These are phyloP conservation scores for Seriola dumerili DNA, from an alignment of 2,113 vertebrate genomes.

Conservation along the genomic window DNA sequence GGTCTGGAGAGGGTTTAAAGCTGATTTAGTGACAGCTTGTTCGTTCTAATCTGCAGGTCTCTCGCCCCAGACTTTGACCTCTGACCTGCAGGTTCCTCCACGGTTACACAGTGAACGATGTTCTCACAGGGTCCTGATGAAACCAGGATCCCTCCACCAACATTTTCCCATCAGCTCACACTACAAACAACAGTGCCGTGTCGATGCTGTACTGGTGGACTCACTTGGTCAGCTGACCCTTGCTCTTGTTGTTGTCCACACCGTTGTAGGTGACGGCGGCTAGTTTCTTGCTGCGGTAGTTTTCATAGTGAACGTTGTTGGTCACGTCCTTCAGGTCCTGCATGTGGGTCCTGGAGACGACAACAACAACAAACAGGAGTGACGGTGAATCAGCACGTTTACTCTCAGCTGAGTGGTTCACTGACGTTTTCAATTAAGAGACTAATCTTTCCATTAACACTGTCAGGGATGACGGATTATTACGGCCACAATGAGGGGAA, in stretches of 20 bases:
- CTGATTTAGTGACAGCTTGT: conserved; percentile 31
- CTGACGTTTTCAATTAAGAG: neutral
- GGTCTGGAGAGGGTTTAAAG: neutral
- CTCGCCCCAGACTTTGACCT: conserved; percentile 22
- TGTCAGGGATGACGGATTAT: neutral
- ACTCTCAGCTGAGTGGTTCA: neutral
- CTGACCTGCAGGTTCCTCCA: conserved; percentile 22
- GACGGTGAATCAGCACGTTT: neutral
- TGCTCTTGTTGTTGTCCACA: conserved; percentile 94
- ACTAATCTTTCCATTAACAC: too few species aligned
- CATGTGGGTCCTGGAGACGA: conserved; percentile 91
- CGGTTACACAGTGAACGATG: conserved; percentile 3
- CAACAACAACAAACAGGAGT: neutral
- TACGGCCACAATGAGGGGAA: too few species aligned
- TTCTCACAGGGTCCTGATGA: neutral
- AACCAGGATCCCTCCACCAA: neutral
- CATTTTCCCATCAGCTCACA: neutral
- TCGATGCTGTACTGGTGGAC: conserved; percentile 50
- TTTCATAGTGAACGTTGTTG: conserved; percentile 97
- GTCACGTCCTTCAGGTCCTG: conserved; percentile 98
- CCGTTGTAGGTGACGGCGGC: conserved; percentile 96
- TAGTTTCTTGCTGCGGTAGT: conserved; percentile 95
- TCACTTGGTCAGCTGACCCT: conserved; percentile 95
- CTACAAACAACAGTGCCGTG: too few species aligned
- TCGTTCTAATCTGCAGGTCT: conserved; percentile 23